A percentile compares a stretch with the other conserved stretches of the same genome.
Conservation (phyloP, 2,113 vertebrate species). For the Microcebus jonahi region DNA sequence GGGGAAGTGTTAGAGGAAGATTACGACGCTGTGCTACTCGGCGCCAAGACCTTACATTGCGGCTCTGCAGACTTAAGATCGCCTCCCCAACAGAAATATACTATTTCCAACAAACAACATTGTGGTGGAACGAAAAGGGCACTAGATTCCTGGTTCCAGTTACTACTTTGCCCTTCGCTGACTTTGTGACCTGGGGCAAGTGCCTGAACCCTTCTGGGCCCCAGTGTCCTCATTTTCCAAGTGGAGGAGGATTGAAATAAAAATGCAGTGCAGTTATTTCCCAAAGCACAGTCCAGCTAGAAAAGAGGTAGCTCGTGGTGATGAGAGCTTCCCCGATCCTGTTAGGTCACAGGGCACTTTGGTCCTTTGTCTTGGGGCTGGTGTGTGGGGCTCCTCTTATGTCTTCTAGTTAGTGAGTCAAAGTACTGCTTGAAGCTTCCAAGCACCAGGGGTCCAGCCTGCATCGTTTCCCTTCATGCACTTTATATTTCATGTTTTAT, state of each 20-base stretch:
- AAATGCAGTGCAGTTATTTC: not conserved
- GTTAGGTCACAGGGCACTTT: not conserved
- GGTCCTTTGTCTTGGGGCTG: not conserved
- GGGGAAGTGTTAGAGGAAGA: slow-evolving; percentile 5
- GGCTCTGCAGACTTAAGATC: not conserved
- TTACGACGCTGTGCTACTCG: not conserved
- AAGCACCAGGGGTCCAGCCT: not conserved
- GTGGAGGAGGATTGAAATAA: not conserved
- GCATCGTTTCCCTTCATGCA: not conserved
- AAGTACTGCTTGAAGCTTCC: not conserved
- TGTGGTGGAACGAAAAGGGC: not conserved
- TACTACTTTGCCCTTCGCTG: not conserved
- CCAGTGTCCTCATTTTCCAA: slow-evolving; percentile 24
- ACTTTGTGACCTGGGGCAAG: not conserved
- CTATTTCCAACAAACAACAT: not conserved
- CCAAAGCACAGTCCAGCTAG: not conserved
- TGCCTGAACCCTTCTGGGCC: not conserved
- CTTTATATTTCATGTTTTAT: not conserved
- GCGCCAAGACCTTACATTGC: not conserved
- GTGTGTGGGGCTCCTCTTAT: not conserved
- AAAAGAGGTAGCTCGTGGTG: not conserved
- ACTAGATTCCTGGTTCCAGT: not conserved
- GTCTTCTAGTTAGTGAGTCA: not conserved
- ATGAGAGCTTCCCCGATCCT: not conserved
- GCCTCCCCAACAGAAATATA: not conserved